phyloP scores from a whole-genome alignment of 2,113 vertebrate genomes.

The Syngnathus scovelli region DNA sequence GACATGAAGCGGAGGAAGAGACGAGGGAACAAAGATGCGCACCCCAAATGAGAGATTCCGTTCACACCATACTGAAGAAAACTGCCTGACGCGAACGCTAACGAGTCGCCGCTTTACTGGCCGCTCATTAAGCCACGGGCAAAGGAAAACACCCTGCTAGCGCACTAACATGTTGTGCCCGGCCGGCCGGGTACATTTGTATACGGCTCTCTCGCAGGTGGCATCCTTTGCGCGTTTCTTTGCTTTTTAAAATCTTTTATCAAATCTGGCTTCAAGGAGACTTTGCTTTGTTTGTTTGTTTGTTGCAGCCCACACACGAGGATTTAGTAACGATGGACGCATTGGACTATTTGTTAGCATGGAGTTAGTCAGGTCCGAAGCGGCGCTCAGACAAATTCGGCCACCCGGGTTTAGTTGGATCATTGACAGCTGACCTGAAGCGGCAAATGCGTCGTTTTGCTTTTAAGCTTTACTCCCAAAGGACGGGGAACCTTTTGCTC shows the following conservation, averaged over 20 bases:
- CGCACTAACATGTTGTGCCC: background rate
- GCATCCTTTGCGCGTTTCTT: background rate
- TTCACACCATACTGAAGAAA: slow-evolving; percentile 28
- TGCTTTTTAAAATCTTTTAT: background rate
- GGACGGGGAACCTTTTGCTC: too few relatives aligned
- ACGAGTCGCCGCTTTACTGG: slow-evolving; percentile 45
- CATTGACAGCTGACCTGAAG: too few relatives aligned
- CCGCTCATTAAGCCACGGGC: slow-evolving; percentile 39
- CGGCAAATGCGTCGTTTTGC: too few relatives aligned
- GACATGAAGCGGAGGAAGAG: slow-evolving; percentile 24
- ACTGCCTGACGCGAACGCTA: slow-evolving; percentile 34
- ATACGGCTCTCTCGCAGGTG: too few relatives aligned
- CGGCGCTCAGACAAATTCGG: too few relatives aligned
- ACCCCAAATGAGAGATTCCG: slow-evolving; percentile 33
- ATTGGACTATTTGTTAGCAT: too few relatives aligned
- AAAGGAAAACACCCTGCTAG: background rate
- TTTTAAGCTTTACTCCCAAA: too few relatives aligned
- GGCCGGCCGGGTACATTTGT: too few relatives aligned
- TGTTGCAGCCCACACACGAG: background rate
- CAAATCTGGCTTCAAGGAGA: too few relatives aligned
- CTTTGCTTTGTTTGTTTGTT: background rate
- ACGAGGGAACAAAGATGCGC: slow-evolving; percentile 34
- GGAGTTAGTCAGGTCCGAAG: too few relatives aligned
- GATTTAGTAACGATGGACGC: background rate
- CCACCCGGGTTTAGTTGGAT: background rate